A percentile compares a stretch with the other conserved stretches of the same genome.
Conservation (phyloP, 2,888 invertebrate genomes). For the Anorthoa munda region DNA sequence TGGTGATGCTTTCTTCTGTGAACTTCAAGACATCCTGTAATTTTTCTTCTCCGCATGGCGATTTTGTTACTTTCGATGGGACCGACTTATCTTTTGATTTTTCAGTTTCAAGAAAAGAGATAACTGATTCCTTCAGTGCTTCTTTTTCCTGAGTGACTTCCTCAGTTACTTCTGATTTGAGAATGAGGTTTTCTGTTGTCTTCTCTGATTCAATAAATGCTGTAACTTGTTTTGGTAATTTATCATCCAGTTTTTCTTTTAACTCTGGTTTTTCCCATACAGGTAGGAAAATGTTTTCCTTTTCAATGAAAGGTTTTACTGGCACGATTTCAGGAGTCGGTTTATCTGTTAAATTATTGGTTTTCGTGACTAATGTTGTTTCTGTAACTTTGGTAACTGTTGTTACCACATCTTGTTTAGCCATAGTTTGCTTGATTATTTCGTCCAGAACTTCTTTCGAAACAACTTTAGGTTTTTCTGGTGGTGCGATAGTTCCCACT, state of each 20-base stretch:
- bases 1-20: conserved; percentile 20
- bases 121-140: conserved; percentile 12
- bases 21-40: conserved; percentile 1
- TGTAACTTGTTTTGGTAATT: conserved; percentile 38
- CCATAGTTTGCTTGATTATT: conserved; percentile 25
- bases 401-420: conserved; percentile 1
- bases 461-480: conserved; percentile 24
- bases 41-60: background rate
- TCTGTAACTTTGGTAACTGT: conserved; percentile 1
- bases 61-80: conserved; percentile 4
- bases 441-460: conserved; percentile 24
- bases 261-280: conserved; percentile 1
- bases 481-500: conserved; percentile 1
- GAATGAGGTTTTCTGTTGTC: background rate
- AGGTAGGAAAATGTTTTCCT: background rate
- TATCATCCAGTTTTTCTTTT: conserved; percentile 26
- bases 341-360: background rate
- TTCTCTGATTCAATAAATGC: conserved; percentile 39
- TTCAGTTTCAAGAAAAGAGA: conserved; percentile 47
- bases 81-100: conserved; percentile 34
- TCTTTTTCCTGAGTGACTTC: conserved; percentile 1
- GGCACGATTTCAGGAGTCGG: background rate
- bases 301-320: background rate
- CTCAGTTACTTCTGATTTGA: conserved; percentile 1
- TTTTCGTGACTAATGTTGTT: conserved; percentile 6